These are phyloP conservation scores for Dione vanillae DNA, from an alignment of 2,888 invertebrate genomes.

Conservation along the genomic window DNA sequence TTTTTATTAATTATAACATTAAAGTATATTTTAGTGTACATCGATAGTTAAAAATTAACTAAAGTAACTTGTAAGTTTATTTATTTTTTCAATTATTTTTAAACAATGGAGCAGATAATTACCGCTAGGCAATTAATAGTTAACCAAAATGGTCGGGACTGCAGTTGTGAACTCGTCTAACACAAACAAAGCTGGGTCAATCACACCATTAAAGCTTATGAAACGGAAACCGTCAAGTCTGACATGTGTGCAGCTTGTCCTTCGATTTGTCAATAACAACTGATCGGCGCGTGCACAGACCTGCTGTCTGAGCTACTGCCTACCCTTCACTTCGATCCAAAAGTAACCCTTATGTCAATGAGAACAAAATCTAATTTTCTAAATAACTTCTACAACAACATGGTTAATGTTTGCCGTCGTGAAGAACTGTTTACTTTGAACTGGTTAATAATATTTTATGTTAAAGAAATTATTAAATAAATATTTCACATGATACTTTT, in stretches of 20 bases:
- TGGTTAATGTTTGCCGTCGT: slow-evolving; percentile 27
- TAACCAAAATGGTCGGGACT: slow-evolving; percentile 72
- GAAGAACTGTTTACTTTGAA: slow-evolving; percentile 42
- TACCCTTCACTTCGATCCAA: slow-evolving; percentile 39
- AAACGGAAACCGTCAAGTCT: slow-evolving; percentile 80
- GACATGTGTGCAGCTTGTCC: slow-evolving; percentile 72
- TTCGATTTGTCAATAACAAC: slow-evolving; percentile 75
- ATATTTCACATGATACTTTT: slow-evolving; percentile 3
- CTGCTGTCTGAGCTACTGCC: slow-evolving; percentile 48
- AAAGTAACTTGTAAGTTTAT: neutral
- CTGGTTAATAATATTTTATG: neutral
- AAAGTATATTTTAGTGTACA: too few species aligned
- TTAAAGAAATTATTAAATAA: neutral
- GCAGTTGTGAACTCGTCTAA: slow-evolving; percentile 74
- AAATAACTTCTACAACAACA: neutral
- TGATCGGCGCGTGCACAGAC: slow-evolving; percentile 66
- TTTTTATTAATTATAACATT: neutral
- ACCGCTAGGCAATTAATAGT: slow-evolving; percentile 69
- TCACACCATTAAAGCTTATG: slow-evolving; percentile 81
- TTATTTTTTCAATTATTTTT: slow-evolving; percentile 33
- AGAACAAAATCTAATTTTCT: slow-evolving; percentile 47
- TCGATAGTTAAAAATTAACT: too few species aligned
- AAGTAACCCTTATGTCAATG: slow-evolving; percentile 51
- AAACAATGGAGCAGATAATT: slow-evolving; percentile 52
- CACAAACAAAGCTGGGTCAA: slow-evolving; percentile 83